Conservation (phyloP, 2,113 vertebrate species). For the Girardinichthys multiradiatus region DNA sequence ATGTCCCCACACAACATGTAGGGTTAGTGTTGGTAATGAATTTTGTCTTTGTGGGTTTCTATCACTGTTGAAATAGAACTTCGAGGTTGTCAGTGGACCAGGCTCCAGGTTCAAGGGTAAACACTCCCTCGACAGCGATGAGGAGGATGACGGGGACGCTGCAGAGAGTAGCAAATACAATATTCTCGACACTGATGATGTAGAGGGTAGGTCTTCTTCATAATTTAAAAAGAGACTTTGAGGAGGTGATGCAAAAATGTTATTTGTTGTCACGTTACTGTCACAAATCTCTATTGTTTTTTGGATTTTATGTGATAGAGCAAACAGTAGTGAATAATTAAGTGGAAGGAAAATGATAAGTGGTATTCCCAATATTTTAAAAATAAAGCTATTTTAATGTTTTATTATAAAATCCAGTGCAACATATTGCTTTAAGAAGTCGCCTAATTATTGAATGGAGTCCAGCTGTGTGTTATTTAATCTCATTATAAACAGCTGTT, state of each 20-base stretch:
- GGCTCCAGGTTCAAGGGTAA: constrained; percentile 94
- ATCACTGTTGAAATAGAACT: constrained; percentile 62
- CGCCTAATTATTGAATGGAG: no score
- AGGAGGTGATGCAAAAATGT: background rate
- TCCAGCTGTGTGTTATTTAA: no score
- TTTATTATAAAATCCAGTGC: background rate
- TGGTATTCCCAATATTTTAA: background rate
- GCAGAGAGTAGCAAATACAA: constrained; percentile 84
- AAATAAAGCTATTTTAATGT: background rate
- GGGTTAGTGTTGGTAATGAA: background rate
- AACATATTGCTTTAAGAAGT: no score
- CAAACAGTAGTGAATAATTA: no score
- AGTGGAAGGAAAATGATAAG: background rate
- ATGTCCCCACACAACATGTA: background rate
- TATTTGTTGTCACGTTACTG: background rate
- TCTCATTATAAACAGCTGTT: no score
- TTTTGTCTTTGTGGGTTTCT: background rate
- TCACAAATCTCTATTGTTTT: no score
- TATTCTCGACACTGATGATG: constrained; percentile 88
- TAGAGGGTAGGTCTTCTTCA: constrained; percentile 82
- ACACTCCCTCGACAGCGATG: constrained; percentile 92
- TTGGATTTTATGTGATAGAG: background rate
- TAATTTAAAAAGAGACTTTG: background rate
- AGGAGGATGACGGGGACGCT: constrained; percentile 86
- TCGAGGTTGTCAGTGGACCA: constrained; percentile 82